Evolutionary conservation across 2,888 invertebrate genomes (phyloP), one percentile per base, ranked within the genome.

Genomic region (Ferrisia virgata): DNA sequence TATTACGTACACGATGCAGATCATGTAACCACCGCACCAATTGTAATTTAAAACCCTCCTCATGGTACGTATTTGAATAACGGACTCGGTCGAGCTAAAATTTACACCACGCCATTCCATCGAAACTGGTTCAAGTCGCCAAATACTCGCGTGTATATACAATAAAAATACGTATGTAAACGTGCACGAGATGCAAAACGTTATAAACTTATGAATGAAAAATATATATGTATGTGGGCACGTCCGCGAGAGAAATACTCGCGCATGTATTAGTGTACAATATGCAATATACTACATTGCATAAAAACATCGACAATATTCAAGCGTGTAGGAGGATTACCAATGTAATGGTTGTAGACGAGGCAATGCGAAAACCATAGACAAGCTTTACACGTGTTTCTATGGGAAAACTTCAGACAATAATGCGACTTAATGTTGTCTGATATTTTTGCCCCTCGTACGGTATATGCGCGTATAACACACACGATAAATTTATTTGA

Each of bases 1-100:
- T 76, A 36, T 76, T 76, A 76, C 72, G 72, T 33, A n/a, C 13
- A 36, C 72, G 72, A 72, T 25, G 69, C 72, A 22, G 72, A 76
- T 76, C 72, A 36, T 76, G 36, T 76, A 76, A 76, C 72, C 72
- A 36, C 72, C 72, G 72, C 72, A 36, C 36, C 72, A 36, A 76
- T 76, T 33, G 72, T 76, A 76, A 76, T 76, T 36, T 76, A 76
- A 76, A 36, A 36, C 72, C 18, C 5, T 5, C 72, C n/a, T 18
- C 69, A n/a, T n/a, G 8, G 31, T 31, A n/a, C n/a, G 18, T 76
- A 76, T 76, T 76, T 36, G 15, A 64, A 76, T 76, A 76, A 76
- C 72, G 72, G 72, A 76, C 28, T 36, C 22, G 22, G 15, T 8
- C 28, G 64, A 64, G 64, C 28, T 8, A 64, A 64, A 64, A 33